Conservation (phyloP, 2,113 vertebrate genomes). For the Amblyopsis rosae region DNA sequence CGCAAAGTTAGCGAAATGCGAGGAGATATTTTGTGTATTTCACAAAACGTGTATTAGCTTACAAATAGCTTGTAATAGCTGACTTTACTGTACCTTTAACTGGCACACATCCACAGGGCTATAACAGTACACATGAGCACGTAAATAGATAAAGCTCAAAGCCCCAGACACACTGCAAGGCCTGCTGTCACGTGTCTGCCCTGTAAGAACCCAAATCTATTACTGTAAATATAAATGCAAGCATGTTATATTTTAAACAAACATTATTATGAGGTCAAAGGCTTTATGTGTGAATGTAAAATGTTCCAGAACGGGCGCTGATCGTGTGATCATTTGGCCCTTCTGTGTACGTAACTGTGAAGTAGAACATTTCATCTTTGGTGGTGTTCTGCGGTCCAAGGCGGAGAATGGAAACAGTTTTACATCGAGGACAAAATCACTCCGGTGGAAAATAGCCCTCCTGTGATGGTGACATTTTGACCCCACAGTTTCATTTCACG, state of each 20-base stretch:
- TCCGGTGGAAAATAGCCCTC: constrained; percentile 65
- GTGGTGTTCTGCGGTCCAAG: constrained; percentile 47
- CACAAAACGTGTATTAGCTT: no score
- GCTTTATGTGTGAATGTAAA: no score
- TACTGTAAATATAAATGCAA: no score
- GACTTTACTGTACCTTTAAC: background rate
- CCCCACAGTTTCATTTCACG: background rate
- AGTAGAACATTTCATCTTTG: constrained; percentile 56
- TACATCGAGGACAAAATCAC: constrained; percentile 47
- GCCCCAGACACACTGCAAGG: no score
- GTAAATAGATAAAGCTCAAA: no score
- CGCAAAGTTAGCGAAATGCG: no score
- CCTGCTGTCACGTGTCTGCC: no score
- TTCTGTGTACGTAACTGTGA: constrained; percentile 49
- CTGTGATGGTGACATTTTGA: constrained; percentile 39
- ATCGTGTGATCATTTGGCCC: constrained; percentile 41
- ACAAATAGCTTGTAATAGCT: no score
- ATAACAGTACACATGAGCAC: no score
- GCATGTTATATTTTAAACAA: no score
- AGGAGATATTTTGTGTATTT: no score
- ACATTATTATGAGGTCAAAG: background rate
- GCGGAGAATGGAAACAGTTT: constrained; percentile 46
- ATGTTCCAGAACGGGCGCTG: background rate
- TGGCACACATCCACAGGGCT: background rate
- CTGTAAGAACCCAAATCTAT: no score